Base-by-base conservation (phyloP, 2,797 vertebrate species). In the Lagocephalus sceleratus region DNA sequence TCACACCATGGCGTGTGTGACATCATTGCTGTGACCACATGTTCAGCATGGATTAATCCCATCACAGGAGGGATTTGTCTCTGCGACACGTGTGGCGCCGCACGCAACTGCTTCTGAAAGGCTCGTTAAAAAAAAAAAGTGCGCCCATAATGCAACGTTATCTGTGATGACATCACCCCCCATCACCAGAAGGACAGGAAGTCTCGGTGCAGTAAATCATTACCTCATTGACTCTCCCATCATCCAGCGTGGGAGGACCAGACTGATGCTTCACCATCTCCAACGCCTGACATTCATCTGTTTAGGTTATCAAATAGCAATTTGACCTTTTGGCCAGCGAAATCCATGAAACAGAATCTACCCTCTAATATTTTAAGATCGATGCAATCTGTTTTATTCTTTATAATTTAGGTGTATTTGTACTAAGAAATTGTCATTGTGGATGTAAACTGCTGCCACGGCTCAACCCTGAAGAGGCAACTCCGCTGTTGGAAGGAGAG, bases 171-270 rank as follows among this genome's bases (percentile, higher is more conserved):
- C 55, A 75, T 78, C 82, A 81, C 48, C 54, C 49, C 51, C 66
- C 54, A 60, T 55, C 66, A 48, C 53, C 60, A 71, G 55, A 52
- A 52, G 51, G 61, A 66, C 57, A 55, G 52, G 42, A 64, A 62
- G 63, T 67, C 47, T 57, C 53, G 56, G 56, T 54, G 71, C 49
- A 55, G 63, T 82, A 57, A 75, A 81, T 76, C 60, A 83, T 84
- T 78, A 78, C 63, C 59, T 76, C 65, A 77, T 49, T 51, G 11
- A 32, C 45, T 22, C 21, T 41, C 63, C 63, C 75, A 77, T 79
- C 59, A 59, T 56, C 47, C 26, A 45, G 35, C n/a, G 17, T 35
- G 32, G 32, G 32, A 54, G 17, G 26, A 26, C 46, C 38, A 46
- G 42, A 51, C 45, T 51, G 25, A 12, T 3, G 4, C 25, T 25